phyloP scores from a whole-genome alignment of 2,797 vertebrate genomes.

The Vipera latastei region DNA sequence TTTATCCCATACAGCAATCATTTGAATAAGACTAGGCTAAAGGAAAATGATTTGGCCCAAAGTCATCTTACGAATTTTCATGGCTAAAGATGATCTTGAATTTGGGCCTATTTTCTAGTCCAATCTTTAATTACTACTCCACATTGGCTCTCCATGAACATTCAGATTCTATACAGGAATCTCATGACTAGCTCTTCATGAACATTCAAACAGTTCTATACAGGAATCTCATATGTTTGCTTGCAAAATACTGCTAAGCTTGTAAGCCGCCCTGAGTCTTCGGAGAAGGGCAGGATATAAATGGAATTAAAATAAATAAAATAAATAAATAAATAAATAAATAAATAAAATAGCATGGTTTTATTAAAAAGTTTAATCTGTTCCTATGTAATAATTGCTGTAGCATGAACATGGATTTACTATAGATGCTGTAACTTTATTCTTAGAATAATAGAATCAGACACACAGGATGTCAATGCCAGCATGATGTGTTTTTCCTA shows the following conservation, averaged over 20 bases:
- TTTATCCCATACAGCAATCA: not conserved
- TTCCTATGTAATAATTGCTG: not conserved
- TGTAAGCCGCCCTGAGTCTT: too few species aligned
- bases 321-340: too few species aligned
- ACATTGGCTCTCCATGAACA: not conserved
- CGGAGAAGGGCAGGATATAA: too few species aligned
- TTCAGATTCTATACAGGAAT: not conserved
- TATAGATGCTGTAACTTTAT: not conserved
- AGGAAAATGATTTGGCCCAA: not conserved
- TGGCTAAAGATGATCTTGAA: not conserved
- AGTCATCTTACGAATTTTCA: not conserved
- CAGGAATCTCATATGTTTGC: not conserved
- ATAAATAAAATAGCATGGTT: not conserved
- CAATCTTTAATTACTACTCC: not conserved
- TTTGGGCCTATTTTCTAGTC: not conserved
- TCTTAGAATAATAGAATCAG: not conserved
- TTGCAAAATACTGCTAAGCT: too few species aligned
- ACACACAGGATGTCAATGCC: not conserved
- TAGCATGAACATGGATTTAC: not conserved
- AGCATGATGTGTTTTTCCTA: not conserved
- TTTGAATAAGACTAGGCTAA: not conserved
- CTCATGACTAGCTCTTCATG: not conserved
- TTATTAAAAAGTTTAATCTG: not conserved
- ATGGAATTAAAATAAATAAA: too few species aligned
- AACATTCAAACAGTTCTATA: not conserved